Base-by-base conservation (phyloP, 1,140 invertebrate genomes). In the Sinella curviseta region DNA sequence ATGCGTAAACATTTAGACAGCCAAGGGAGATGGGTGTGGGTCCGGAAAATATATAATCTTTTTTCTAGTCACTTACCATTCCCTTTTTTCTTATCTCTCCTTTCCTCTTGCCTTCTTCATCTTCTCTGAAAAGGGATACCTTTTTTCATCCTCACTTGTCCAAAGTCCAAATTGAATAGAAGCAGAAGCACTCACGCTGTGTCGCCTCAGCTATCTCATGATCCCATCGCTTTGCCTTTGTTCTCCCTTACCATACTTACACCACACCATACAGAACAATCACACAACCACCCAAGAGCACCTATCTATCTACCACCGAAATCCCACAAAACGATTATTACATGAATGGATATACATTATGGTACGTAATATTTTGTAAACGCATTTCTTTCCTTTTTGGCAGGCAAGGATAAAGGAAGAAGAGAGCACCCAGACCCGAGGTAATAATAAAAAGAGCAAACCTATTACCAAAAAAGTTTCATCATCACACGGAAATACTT, bases 1-100 rank as follows among this genome's bases (percentile, higher is more conserved):
- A 31, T 31, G 31, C 65, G 31, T 30, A 70, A 70, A 70, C 65
- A 70, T 70, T 70, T 70, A 33, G 65, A 70, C 65, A 70, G 65
- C 65, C 65, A 70, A 70, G 65, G 65, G 65, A 70, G 65, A 70
- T 70, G 65, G 65, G 65, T 70, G 65, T 70, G 65, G 65, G n/a
- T 70, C 65, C 31, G 65, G 65, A 70, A 70, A 70, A 70, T 65
- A 70, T 33, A 70, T 70, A 33, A 70, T 70, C 65, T 70, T 70
- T n/a, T n/a, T 70, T 70, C 65, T 70, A 70, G 65, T 70, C 31
- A 70, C 65, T 60, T 60, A 12, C 24, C 57, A 65, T 12, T 8
- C 57, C 24, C 24, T 65, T 65, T 65, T 26, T n/a, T n/a, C 57
- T 26, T 65, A 4, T 65, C 3, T n/a, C 57, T 12, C 57, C 8